Evolutionary conservation across 2,888 invertebrate species (phyloP).

Genomic region (Doris montereyensis): DNA sequence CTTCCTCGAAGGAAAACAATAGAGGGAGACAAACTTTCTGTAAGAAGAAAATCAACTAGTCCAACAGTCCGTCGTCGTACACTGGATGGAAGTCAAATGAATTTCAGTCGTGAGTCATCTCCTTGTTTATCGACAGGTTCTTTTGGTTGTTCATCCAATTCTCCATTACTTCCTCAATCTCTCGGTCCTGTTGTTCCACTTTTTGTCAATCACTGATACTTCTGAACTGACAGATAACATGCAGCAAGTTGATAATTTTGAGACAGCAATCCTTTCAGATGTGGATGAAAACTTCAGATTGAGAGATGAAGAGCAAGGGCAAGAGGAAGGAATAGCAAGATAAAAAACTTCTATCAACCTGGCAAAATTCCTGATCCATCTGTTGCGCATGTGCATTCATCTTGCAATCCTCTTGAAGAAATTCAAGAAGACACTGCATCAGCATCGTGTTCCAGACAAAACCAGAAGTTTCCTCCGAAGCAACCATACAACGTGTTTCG

Average conservation of each 20-base stretch:
- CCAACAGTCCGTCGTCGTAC: conserved; percentile 39
- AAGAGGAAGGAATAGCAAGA: too few species aligned
- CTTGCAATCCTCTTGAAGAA: conserved; percentile 18
- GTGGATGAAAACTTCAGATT: conserved; percentile 31
- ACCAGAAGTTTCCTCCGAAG: too few species aligned
- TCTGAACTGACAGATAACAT: too few species aligned
- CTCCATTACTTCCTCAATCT: background rate
- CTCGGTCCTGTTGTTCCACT: conserved; percentile 29
- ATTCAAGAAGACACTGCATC: background rate
- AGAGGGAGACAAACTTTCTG: conserved; percentile 32
- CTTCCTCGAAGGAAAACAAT: conserved; percentile 38
- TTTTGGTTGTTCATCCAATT: too few species aligned
- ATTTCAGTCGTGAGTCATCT: background rate
- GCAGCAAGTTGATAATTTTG: too few species aligned
- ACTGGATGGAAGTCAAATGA: conserved; percentile 26
- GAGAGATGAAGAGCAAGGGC: conserved; percentile 13
- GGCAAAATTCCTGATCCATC: conserved; percentile 4
- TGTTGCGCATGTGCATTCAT: conserved; percentile 9
- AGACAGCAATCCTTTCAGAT: too few species aligned
- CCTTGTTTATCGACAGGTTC: conserved; percentile 24
- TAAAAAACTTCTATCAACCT: conserved; percentile 1
- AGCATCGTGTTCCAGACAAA: too few species aligned
- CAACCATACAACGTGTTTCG: conserved; percentile 3
- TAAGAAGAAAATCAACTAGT: conserved; percentile 36
- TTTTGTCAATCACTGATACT: too few species aligned